Conservation (phyloP, 2,113 vertebrate species). For the Thymallus thymallus region DNA sequence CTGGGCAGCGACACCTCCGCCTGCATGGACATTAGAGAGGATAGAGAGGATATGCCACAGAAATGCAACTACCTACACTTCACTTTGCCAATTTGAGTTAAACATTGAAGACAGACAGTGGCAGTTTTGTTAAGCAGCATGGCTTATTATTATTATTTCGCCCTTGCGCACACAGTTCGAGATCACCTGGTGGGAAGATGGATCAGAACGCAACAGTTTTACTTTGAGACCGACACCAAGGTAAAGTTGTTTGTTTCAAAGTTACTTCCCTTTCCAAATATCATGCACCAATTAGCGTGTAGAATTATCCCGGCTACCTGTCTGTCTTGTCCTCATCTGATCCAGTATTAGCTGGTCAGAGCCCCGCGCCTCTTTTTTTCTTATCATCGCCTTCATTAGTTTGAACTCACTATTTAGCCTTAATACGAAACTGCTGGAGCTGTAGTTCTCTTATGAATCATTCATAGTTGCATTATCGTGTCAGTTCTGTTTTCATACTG, state of each 20-base stretch:
- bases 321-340: too few species aligned
- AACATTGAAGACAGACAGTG: background rate
- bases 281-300: background rate
- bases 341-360: background rate
- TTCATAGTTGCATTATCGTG: too few species aligned
- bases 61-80: background rate
- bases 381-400: background rate
- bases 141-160: conserved; percentile 94
- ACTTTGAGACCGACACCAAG: conserved; percentile 91
- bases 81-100: conserved; percentile 4
- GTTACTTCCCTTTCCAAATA: background rate
- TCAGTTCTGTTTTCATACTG: background rate
- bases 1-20: conserved; percentile 27
- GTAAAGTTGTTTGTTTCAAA: conserved; percentile 58
- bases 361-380: background rate
- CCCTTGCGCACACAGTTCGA: conserved; percentile 88
- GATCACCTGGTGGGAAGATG: conserved; percentile 93
- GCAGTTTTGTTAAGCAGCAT: conserved; percentile 55
- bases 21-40: conserved; percentile 25
- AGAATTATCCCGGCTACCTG: background rate
- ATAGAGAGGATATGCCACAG: conserved; percentile 40
- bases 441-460: too few species aligned
- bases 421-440: background rate
- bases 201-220: conserved; percentile 94
- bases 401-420: background rate